These are phyloP conservation scores for Solen grandis DNA, from an alignment of 1,140 invertebrate species.

Conservation along the genomic window DNA sequence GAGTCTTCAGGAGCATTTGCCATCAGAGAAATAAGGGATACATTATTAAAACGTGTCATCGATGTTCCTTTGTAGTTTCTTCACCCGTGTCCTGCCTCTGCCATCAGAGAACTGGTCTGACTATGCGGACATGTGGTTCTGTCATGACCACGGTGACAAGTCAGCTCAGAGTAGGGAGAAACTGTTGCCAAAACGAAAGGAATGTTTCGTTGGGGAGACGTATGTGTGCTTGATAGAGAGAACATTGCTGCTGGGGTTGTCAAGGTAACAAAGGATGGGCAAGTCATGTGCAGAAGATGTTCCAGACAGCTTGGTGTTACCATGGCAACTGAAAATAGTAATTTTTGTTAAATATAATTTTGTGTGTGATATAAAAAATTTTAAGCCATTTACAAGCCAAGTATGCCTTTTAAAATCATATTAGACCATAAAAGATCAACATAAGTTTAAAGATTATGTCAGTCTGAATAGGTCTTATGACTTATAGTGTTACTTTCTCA, in stretches of 20 bases:
- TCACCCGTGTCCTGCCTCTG: slow-evolving; percentile 65
- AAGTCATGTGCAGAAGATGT: slow-evolving; percentile 62
- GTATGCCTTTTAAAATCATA: too few relatives aligned
- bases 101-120: slow-evolving; percentile 72
- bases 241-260: slow-evolving; percentile 53
- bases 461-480: too few relatives aligned
- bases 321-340: slow-evolving; percentile 23
- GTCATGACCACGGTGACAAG: slow-evolving; percentile 64
- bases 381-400: too few relatives aligned
- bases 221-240: slow-evolving; percentile 58
- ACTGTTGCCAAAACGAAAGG: slow-evolving; percentile 54
- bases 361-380: too few relatives aligned
- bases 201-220: slow-evolving; percentile 68
- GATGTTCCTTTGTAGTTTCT: slow-evolving; percentile 54
- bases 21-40: not conserved
- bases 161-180: slow-evolving; percentile 12
- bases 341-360: too few relatives aligned
- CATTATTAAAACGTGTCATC: not conserved
- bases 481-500: too few relatives aligned
- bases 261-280: slow-evolving; percentile 25
- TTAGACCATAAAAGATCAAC: too few relatives aligned
- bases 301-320: slow-evolving; percentile 60
- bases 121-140: slow-evolving; percentile 71
- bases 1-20: not conserved
- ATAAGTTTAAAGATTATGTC: too few relatives aligned